Base-by-base conservation (phyloP, 1,140 invertebrate species). In the Drosophila baimaii region DNA sequence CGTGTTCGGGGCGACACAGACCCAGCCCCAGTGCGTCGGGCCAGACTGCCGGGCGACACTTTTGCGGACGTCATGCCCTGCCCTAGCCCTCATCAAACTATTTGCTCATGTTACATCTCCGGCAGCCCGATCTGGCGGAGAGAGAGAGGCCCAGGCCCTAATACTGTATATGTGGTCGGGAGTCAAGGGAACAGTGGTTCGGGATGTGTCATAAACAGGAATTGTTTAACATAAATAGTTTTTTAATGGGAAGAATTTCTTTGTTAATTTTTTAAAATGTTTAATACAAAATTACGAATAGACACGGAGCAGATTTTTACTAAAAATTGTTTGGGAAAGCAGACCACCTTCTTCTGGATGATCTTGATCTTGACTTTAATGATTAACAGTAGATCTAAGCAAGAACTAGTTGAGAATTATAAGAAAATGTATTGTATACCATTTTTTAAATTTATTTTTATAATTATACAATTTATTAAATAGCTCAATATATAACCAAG, bases 91-190 rank as follows among this genome's bases (percentile, higher is more conserved):
- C 52, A 31, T 62, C 65, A 55, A 51, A 77, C 64, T 84, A 89
- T 88, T 88, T 78, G 84, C 77, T 89, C 85, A 88, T 89, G 54
- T 88, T 88, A 88, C 84, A 89, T 74, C 64, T 75, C 56, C 54
- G 56, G 58, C 49, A 84, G 69, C 57, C 51, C 62, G 78, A 85
- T 78, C 59, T 33, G 35, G n/a, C 46, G 23, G 25, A 52, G 47
- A 46, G 31, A 19, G 25, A 52, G 47, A 46, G 31, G 29, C 37
- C 23, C 46, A 65, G 37, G 33, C 52, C 51, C 64, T 49, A 56
- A 77, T 71, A 81, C 47, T 74, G 81, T n/a, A n/a, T n/a, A n/a
- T n/a, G n/a, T n/a, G n/a, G n/a, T 84, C 41, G 44, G 46, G 46
- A 31, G 17, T 39, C 33, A 33, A 21, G 10, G n/a, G 19, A 5